Evolutionary conservation across 2,888 invertebrate species (phyloP).

Genomic region (Plagiodera versicolora): DNA sequence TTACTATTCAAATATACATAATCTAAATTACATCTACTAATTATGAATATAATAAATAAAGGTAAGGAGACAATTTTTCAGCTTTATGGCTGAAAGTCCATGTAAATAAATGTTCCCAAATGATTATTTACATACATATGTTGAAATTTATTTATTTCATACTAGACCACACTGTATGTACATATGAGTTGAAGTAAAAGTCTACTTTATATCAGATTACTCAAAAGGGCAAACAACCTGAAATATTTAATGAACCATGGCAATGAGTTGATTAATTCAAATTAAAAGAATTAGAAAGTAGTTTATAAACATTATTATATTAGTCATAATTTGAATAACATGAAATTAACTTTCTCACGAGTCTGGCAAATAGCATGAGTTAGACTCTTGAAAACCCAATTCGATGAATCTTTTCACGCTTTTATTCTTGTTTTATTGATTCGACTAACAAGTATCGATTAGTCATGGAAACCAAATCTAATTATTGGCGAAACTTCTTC

Average conservation of each 20-base stretch:
- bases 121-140: too few relatives aligned
- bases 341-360: conserved; percentile 18
- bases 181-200: neutral
- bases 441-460: neutral
- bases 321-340: conserved; percentile 16
- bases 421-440: neutral
- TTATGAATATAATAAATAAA: too few relatives aligned
- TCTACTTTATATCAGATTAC: neutral
- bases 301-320: conserved; percentile 14
- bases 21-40: too few relatives aligned
- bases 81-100: too few relatives aligned
- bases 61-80: too few relatives aligned
- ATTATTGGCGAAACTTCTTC: too few relatives aligned
- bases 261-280: conserved; percentile 9
- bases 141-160: too few relatives aligned
- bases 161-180: too few relatives aligned
- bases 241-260: conserved; percentile 3
- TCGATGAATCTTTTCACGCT: neutral
- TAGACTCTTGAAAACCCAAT: conserved; percentile 7
- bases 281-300: conserved; percentile 21
- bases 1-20: too few relatives aligned
- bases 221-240: neutral
- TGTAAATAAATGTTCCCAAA: too few relatives aligned
- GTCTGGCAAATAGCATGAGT: conserved; percentile 2
- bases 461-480: too few relatives aligned